Conservation (phyloP, 2,888 invertebrate genomes). For the Hetaerina titia region DNA sequence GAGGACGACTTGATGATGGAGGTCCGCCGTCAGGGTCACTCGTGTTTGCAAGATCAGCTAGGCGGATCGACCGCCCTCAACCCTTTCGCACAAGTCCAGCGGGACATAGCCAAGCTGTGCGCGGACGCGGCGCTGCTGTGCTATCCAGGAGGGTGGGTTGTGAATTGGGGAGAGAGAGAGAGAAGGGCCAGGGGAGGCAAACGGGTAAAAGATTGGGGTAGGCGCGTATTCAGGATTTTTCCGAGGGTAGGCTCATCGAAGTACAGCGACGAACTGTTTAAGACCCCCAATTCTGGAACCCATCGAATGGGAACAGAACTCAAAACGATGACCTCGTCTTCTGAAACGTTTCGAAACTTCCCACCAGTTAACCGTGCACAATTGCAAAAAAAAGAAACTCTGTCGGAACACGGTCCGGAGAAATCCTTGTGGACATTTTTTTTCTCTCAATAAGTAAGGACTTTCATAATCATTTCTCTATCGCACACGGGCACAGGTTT, state of each 20-base stretch:
- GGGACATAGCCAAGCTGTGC: neutral
- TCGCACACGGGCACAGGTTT: too few species aligned
- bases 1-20: slow-evolving; percentile 26
- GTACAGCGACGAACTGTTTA: neutral
- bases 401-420: too few species aligned
- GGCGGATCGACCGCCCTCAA: neutral
- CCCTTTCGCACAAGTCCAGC: neutral
- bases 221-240: slow-evolving; percentile 3
- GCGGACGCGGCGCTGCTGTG: neutral
- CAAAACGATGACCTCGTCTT: neutral
- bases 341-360: neutral
- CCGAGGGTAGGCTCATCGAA: neutral
- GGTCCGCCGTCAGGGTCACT: slow-evolving; percentile 68
- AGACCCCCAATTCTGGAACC: too few species aligned
- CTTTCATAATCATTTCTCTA: too few species aligned
- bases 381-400: too few species aligned
- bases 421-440: too few species aligned
- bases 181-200: slow-evolving; percentile 62
- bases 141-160: slow-evolving; percentile 50
- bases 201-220: slow-evolving; percentile 32
- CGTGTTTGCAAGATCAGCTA: slow-evolving; percentile 70
- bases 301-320: neutral
- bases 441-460: too few species aligned
- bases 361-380: neutral
- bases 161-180: slow-evolving; percentile 67